Evolutionary conservation across 2,113 vertebrate genomes (phyloP).

Genomic region (Ceratotherium simum): DNA sequence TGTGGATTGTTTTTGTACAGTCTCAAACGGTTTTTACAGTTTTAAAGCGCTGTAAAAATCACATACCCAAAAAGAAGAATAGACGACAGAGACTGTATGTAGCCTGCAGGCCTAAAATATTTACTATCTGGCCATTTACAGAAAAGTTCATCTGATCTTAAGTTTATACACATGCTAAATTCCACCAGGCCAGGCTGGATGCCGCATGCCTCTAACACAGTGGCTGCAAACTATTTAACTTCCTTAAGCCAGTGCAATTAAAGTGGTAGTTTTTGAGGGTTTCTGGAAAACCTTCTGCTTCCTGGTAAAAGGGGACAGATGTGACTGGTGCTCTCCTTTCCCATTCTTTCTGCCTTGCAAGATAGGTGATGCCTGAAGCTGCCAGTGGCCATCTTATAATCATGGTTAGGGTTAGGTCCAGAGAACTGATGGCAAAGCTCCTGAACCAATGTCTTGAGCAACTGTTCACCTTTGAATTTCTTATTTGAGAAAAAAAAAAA

Average conservation of each 20-base stretch:
- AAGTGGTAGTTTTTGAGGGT: background rate
- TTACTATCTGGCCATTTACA: constrained; percentile 3
- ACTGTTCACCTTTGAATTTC: background rate
- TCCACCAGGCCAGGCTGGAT: background rate
- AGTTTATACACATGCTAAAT: background rate
- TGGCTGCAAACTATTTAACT: background rate
- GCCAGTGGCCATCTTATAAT: background rate
- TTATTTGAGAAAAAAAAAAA: background rate
- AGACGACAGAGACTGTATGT: background rate
- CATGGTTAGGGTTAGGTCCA: background rate
- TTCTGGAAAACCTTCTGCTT: background rate
- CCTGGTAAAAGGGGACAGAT: background rate
- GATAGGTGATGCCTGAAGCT: background rate
- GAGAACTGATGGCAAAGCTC: background rate
- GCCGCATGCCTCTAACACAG: background rate
- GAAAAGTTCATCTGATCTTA: background rate
- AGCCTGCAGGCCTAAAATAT: background rate
- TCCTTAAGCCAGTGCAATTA: background rate
- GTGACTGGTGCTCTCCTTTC: background rate
- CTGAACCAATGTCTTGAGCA: background rate
- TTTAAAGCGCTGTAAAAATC: constrained; percentile 18
- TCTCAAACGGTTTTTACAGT: background rate
- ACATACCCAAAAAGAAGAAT: background rate
- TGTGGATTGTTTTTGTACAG: background rate
- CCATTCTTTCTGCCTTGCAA: background rate